Evolutionary conservation across 2,888 invertebrate genomes (phyloP).

Genomic region (Ormyrus rosae): DNA sequence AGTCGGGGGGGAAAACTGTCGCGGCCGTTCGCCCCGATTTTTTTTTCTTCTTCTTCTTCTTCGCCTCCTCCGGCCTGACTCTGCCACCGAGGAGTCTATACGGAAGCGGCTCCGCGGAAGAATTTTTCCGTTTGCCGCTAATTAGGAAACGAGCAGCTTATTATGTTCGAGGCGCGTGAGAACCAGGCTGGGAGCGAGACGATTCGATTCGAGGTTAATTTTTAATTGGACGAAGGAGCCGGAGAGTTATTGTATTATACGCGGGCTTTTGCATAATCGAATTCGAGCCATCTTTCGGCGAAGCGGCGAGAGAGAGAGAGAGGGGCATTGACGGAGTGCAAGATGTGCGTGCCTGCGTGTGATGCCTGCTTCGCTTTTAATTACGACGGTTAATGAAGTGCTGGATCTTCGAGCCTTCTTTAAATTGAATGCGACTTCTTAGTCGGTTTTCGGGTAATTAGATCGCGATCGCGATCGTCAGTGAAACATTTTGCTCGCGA

Average conservation of each 20-base stretch:
- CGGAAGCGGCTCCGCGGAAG: neutral
- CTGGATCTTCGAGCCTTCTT: no score
- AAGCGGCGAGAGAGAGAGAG: no score
- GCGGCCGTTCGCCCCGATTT: conserved; percentile 38
- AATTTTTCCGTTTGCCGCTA: conserved; percentile 31
- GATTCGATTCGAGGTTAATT: conserved; percentile 59
- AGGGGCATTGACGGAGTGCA: no score
- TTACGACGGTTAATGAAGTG: no score
- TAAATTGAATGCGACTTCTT: no score
- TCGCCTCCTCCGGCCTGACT: neutral
- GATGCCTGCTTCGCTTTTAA: no score
- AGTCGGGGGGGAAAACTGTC: conserved; percentile 31
- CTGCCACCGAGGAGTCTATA: neutral
- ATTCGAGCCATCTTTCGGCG: neutral
- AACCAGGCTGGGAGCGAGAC: conserved; percentile 68
- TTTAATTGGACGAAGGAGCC: conserved; percentile 27
- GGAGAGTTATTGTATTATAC: neutral
- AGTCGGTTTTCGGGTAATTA: no score
- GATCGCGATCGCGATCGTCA: no score
- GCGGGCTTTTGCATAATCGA: conserved; percentile 32
- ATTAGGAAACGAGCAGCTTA: conserved; percentile 1
- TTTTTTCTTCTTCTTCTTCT: neutral
- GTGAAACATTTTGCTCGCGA: no score
- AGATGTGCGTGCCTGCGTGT: no score
- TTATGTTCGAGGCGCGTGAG: conserved; percentile 65